Base-by-base conservation (phyloP, 1,140 invertebrate species). In the Leucophenga varia region DNA sequence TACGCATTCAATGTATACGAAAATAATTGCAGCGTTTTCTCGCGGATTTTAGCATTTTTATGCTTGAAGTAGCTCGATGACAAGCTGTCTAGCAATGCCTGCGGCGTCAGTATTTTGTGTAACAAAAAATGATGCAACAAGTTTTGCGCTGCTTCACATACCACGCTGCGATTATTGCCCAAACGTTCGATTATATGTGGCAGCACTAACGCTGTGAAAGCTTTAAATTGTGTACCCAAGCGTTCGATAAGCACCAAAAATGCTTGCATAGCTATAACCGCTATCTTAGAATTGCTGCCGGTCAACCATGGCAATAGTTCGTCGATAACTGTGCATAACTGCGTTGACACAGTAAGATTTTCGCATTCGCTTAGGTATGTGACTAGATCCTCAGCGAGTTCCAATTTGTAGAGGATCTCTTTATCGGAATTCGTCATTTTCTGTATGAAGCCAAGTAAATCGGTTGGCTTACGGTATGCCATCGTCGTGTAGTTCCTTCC, bases 241-340 rank as follows among this genome's bases (percentile, higher is more conserved):
- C 90, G 80, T 73, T 92, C 88, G 17, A 91, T 86, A 44, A 97
- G 80, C 64, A 86, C 86, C 50, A 86, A 86, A 55, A 95, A 80
- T 45, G 91, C 84, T 72, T 96, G 93, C 52, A 97, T 78, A 3
- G 91, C 93, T 81, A 91, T 91, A 75, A 93, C 86, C 20, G 91
- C 89, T 36, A 95, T 90, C 90, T 92, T 93, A 64, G 87, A 90
- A 77, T 93, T 95, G 58, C 91, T 93, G 53, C 90, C 92, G 49
- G 85, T 87, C 43, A 95, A 82, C 93, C 93, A 97, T 7, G 84
- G 84, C 56, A 92, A 82, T 32, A 97, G 77, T 10, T 86, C 85
- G 72, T 95, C 92, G 49, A 96, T 83, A 55, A 96, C 84, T 55
- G 85, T 81, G 47, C 91, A 91, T 67, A 93, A 88, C 64, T 95